Conservation (phyloP, 2,888 invertebrate species). For the Arctia plantaginis region DNA sequence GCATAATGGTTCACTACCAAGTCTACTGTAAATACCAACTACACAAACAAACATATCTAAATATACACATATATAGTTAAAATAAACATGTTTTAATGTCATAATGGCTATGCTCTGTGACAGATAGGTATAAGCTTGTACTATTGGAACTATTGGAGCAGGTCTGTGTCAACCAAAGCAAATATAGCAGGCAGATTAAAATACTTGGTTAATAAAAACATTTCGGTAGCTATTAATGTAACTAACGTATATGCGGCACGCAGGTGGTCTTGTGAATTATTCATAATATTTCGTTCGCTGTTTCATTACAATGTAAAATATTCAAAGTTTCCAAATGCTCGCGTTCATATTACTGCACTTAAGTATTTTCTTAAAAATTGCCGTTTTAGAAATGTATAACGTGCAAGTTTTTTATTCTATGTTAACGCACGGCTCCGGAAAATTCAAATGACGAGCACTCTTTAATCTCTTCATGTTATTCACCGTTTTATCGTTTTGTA, state of each 20-base stretch:
- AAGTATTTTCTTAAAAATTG: background rate
- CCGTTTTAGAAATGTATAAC: background rate
- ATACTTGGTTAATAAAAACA: conserved; percentile 12
- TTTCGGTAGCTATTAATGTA: background rate
- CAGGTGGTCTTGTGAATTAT: background rate
- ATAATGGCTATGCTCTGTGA: conserved; percentile 9
- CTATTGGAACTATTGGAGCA: conserved; percentile 1
- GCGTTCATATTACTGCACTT: background rate
- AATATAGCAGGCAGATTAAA: background rate
- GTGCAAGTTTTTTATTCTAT: background rate
- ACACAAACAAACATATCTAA: conserved; percentile 1
- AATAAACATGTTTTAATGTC: background rate
- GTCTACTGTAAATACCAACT: conserved; percentile 36
- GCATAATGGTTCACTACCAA: conserved; percentile 25
- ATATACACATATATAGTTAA: background rate
- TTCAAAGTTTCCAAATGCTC: background rate
- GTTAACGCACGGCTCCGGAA: background rate
- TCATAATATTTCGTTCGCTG: background rate
- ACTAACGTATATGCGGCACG: conserved; percentile 10
- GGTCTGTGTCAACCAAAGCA: conserved; percentile 15
- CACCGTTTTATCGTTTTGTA: background rate
- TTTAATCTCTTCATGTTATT: background rate
- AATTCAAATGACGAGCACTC: background rate
- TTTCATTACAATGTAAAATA: background rate
- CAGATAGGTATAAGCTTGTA: conserved; percentile 11